Evolutionary conservation across 2,113 vertebrate genomes (phyloP).

Genomic region (Casuarius casuarius): DNA sequence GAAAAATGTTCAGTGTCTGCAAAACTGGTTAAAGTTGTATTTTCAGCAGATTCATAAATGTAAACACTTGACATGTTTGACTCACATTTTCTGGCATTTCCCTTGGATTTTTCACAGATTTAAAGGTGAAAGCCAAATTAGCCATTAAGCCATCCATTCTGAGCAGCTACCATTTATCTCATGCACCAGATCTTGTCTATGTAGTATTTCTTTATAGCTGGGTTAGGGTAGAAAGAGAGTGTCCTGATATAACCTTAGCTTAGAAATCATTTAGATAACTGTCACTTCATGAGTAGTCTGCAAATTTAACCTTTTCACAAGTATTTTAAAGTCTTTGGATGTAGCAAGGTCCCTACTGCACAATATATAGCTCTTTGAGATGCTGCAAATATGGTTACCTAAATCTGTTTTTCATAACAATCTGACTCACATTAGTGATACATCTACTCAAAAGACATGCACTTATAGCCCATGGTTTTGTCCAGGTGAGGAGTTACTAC

Average conservation of each 20-base stretch:
- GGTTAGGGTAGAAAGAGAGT: neutral
- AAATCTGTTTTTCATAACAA: neutral
- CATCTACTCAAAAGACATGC: neutral
- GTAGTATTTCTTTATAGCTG: neutral
- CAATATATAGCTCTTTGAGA: neutral
- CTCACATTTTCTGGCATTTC: slow-evolving; percentile 6
- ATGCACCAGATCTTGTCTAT: neutral
- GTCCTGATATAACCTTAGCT: neutral
- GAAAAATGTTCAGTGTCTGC: neutral
- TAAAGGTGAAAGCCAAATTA: slow-evolving; percentile 18
- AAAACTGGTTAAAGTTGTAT: neutral
- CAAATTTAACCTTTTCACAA: neutral
- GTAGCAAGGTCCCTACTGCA: neutral
- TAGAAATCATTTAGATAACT: neutral
- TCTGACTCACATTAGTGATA: neutral
- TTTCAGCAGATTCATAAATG: neutral
- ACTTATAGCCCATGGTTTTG: neutral
- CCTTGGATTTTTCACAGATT: neutral
- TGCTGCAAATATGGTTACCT: neutral
- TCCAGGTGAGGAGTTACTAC: neutral
- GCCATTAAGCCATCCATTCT: neutral
- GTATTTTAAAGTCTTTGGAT: neutral
- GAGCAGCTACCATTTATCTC: neutral
- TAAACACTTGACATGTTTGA: neutral
- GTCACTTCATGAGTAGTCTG: neutral